A percentile compares a stretch with the other conserved stretches of the same genome.
phyloP scores from a whole-genome alignment of 2,797 vertebrate genomes.

The Pangasius macronema region DNA sequence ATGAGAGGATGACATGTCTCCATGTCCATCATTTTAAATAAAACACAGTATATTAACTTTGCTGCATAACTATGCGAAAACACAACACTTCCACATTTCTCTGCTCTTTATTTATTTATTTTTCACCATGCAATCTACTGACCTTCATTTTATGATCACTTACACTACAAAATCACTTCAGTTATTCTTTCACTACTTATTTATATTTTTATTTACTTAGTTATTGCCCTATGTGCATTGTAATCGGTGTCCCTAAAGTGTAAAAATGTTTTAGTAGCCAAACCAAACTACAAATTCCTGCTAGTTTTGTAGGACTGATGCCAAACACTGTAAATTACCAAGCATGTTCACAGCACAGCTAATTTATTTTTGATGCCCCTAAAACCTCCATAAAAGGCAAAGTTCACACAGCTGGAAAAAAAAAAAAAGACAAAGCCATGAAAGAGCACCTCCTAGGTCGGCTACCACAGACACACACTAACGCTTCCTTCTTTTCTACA shows the following conservation, averaged over 20 bases:
- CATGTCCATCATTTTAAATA: background rate
- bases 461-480: background rate
- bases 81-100: background rate
- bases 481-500: background rate
- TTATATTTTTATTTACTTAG: background rate
- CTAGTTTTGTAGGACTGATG: background rate
- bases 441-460: background rate
- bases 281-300: background rate
- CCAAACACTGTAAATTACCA: background rate
- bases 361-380: background rate
- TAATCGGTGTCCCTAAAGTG: background rate
- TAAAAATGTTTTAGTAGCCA: background rate
- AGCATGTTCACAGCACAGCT: background rate
- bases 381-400: background rate
- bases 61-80: background rate
- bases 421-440: background rate
- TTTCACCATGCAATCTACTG: background rate
- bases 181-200: background rate
- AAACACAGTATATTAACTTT: background rate
- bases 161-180: background rate
- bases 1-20: background rate
- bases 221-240: background rate
- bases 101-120: background rate
- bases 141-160: background rate
- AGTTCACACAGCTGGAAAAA: background rate